Base-by-base conservation (phyloP, 1,140 invertebrate genomes). In the Euborellia annulipes region DNA sequence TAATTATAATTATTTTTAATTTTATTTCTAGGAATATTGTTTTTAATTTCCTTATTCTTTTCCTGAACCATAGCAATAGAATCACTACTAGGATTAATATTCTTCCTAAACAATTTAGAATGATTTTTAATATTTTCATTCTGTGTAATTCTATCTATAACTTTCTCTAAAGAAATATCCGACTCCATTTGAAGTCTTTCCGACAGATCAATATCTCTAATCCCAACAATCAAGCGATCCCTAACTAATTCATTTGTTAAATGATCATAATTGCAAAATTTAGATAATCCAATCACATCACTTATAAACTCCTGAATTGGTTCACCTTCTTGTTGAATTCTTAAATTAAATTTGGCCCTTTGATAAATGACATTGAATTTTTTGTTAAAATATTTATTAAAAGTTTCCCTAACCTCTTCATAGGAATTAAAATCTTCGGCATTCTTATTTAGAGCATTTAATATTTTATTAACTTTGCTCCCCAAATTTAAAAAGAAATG, bases 331-430 rank as follows among this genome's bases (percentile, higher is more conserved):
- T 17, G 16, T 38, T 38, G 36, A 14, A 3, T 17, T 17, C 13
- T 14, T 18, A 17, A 18, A 38, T 38, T 38, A 38, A 38, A 38
- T 38, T 18, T n/a, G 19, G 36, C 36, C 13, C 36, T 38, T 38
- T 38, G 14, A 38, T 17, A 38, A 38, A 38, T 38, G 6, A 38
- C 19, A 18, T 38, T 38, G 14, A 8, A 17, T 38, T 18, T 38
- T 13, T 8, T 14, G 19, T 17, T 38, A 38, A 38, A 38, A n/a
- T 38, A 38, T 17, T 14, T 17, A 17, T 38, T 18, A 14, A 38
- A 18, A 8, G 16, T 38, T 18, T 38, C 19, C 19, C 14, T 38
- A 4, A 38, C 36, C 6, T 17, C 6, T n/a, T 38, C 36, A 8
- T 38, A 38, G 8, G n/a, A n/a, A n/a, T n/a, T n/a, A n/a, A n/a